Evolutionary conservation across 2,797 vertebrate species (phyloP), one percentile per base, ranked within the genome.

Genomic region (Lutjanus argentimaculatus): DNA sequence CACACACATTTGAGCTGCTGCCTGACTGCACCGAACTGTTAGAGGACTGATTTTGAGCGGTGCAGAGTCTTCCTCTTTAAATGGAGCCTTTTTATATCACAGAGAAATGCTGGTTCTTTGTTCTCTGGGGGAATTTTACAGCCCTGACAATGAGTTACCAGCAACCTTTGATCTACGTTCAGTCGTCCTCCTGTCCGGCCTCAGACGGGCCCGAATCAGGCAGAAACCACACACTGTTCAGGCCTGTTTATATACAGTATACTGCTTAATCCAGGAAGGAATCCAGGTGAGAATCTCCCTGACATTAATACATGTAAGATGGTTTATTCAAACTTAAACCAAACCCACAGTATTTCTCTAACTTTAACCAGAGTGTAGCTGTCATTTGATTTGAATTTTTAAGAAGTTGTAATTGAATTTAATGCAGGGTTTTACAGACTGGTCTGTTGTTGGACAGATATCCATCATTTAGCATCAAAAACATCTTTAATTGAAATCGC

Each of bases 71-170:
- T 21, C 16, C 61, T 64, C 59, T 22, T 48, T 53, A 30, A 55
- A 21, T 36, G 14, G 16, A 17, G 14, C 42, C 19, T 76, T 61
- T 61, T 72, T 56, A 51, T 43, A 63, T 21, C 45, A 6, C 62
- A 36, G 6, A 51, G 62, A 55, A 51, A 17, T 8, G 15, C 56
- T 12, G 8, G 5, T 30, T 19, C 36, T 53, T 22, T 43, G 36
- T 42, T 45, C 42, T 6, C 51, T 1, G 40, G 62, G 59, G 52
- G 15, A n/a, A 3, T 56, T 86, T 91, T 80, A 89, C 67, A 53
- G 65, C 69, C 14, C 36, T 61, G 75, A 63, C 68, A 73, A 65
- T 80, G 52, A 84, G 48, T 82, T 63, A 75, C 66, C 75, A 45
- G 30, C 36, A 59, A 81, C 83, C 74, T 82, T 86, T 86, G 77